These are phyloP conservation scores for Vulpes lagopus DNA, from an alignment of 2,113 vertebrate species.

Conservation along the genomic window DNA sequence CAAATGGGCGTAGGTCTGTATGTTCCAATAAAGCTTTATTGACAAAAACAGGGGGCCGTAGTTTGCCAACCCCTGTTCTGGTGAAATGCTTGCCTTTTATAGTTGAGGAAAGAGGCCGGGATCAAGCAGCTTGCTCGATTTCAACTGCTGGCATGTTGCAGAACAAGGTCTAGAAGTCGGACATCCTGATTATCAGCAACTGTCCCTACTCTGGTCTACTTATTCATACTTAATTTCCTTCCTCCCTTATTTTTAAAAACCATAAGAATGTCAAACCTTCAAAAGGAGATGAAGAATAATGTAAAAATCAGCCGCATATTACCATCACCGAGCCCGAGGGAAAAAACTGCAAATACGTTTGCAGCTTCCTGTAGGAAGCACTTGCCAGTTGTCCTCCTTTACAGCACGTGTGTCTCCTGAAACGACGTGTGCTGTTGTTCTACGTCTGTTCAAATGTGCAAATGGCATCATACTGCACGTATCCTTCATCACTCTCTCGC, in stretches of 20 bases:
- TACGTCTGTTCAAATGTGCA: background rate
- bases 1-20: background rate
- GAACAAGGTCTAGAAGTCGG: background rate
- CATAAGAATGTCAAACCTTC: background rate
- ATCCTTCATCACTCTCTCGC: background rate
- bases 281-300: background rate
- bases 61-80: background rate
- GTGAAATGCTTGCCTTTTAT: background rate
- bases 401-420: background rate
- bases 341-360: background rate
- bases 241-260: background rate
- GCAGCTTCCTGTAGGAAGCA: background rate
- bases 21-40: background rate
- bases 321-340: background rate
- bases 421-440: background rate
- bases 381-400: background rate
- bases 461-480: accelerated
- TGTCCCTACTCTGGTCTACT: background rate
- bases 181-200: background rate
- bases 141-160: background rate
- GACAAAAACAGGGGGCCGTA: background rate
- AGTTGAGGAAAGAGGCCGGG: background rate
- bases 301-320: background rate
- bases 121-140: background rate
- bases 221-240: background rate